Evolutionary conservation across 2,888 invertebrate genomes (phyloP), one percentile per base, ranked within the genome.

Genomic region (Drosophila differens): DNA sequence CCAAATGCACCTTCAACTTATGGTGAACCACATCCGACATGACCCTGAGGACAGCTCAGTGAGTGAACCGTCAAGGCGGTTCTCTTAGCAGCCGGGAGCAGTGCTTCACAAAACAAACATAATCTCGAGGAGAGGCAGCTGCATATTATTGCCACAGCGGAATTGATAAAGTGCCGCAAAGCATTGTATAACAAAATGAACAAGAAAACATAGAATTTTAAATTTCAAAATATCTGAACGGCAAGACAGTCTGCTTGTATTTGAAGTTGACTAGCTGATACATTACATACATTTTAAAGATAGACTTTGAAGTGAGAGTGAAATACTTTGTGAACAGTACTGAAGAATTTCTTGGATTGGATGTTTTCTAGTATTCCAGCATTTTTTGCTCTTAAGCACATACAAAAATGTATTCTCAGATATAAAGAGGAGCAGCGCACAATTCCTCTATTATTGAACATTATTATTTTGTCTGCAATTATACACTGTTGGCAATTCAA

Each of bases 41-140:
- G 39, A 30, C 49, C 35, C 16, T 51, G 37, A 19, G 52, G 22
- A 7, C 10, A 14, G 25, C 16, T 44, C 37, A 65, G 66, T 16
- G 16, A 49, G 47, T 35, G 4, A 35, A 35, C 14, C 22, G 10
- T 33, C 33, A 28, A 49, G 35, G 47, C 22, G 52, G 5, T 14
- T 32, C 41, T 65, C 57, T 33, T 57, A 76, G 67, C 62, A 62
- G 57, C 2, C 14, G 12, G 30, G 55, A 65, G 64, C 61, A 61
- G 28, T 53, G 51, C 32, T 33, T 22, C 25, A n/a, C 47, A 71
- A 57, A 64, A 32, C 54, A 79, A 61, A 79, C 64, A 67, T 14
- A 55, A 65, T 58, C 33, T 54, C 33, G 12, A 62, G 39, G 41
- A 33, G 55, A 49, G 59, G 22, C 10, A 41, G 44, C 32, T 59